These are phyloP conservation scores for Drosophila pseudotalamancana DNA, from an alignment of 2,888 invertebrate species.

Conservation along the genomic window DNA sequence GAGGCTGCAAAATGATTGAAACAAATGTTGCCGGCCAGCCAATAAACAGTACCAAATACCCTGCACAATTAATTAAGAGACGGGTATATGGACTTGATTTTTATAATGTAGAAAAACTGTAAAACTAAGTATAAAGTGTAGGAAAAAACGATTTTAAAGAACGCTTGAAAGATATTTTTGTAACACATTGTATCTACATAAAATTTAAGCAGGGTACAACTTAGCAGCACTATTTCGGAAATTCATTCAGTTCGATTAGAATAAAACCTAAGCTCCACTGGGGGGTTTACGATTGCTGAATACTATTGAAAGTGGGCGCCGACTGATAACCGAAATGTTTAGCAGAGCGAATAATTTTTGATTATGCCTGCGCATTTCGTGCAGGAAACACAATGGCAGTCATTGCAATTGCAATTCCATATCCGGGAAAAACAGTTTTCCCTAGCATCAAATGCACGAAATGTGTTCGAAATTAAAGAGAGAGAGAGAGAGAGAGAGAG, in stretches of 20 bases:
- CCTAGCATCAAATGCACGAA: background rate
- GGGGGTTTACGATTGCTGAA: background rate
- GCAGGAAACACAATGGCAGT: conserved; percentile 13
- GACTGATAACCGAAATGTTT: conserved; percentile 59
- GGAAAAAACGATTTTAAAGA: background rate
- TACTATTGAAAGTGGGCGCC: conserved; percentile 41
- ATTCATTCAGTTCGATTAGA: conserved; percentile 26
- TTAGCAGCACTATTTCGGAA: background rate
- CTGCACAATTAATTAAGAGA: conserved; percentile 2
- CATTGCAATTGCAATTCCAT: conserved; percentile 14
- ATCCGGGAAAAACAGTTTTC: conserved; percentile 6
- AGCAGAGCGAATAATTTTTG: conserved; percentile 58
- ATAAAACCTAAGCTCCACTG: background rate
- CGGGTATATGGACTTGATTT: background rate
- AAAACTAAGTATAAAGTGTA: background rate
- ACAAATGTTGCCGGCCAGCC: conserved; percentile 34
- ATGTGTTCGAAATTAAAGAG: background rate
- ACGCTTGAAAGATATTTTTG: background rate
- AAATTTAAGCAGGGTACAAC: conserved; percentile 25
- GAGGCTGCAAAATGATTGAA: conserved; percentile 48
- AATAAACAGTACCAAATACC: conserved; percentile 35
- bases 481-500: too few species aligned
- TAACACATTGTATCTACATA: too few species aligned
- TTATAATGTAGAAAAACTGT: background rate
- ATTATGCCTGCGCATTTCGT: conserved; percentile 23